These are phyloP conservation scores for Linurgus olivaceus DNA, from an alignment of 2,797 vertebrate species.

Conservation along the genomic window DNA sequence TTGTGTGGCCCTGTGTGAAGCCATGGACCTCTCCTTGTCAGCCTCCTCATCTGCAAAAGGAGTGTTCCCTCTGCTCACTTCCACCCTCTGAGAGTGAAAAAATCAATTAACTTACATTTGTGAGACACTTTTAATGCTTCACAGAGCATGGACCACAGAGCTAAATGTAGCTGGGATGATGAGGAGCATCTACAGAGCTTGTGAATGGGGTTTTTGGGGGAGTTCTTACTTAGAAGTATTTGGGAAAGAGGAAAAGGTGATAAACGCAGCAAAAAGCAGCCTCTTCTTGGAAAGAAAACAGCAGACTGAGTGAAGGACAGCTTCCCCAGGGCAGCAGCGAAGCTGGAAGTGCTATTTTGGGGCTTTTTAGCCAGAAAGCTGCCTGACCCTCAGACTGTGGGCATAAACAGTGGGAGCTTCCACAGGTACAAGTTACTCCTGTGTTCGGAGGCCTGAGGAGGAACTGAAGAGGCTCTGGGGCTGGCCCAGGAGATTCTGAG, in stretches of 20 bases:
- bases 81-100: neutral
- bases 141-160: neutral
- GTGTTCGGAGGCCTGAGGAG: neutral
- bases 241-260: neutral
- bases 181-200: neutral
- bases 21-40: neutral
- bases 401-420: neutral
- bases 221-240: neutral
- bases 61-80: neutral
- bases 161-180: neutral
- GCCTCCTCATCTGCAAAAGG: neutral
- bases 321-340: neutral
- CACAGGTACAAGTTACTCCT: neutral
- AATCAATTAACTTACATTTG: neutral
- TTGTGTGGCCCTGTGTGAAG: neutral
- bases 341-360: neutral
- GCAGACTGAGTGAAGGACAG: neutral
- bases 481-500: neutral
- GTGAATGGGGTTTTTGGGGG: neutral
- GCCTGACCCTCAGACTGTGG: neutral
- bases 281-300: neutral
- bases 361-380: neutral
- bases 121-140: neutral
- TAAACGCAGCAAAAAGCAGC: neutral
- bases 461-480: neutral